These are phyloP conservation scores for Elanoides forficatus DNA, from an alignment of 2,113 vertebrate species.

Conservation along the genomic window DNA sequence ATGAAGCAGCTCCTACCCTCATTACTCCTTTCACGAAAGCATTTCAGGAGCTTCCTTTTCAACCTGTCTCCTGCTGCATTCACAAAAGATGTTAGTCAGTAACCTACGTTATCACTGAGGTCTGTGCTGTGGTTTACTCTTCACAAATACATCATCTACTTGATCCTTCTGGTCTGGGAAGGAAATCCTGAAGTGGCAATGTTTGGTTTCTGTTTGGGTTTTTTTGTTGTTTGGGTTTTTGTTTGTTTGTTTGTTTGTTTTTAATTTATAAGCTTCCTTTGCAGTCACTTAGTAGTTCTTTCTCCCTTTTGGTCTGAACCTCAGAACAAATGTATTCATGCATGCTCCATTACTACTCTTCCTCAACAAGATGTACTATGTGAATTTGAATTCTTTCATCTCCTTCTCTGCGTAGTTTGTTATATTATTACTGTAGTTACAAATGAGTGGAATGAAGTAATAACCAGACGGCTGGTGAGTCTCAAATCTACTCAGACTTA, in stretches of 20 bases:
- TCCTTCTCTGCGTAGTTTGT: background rate
- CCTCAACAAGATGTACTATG: background rate
- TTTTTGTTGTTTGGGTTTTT: too few relatives aligned
- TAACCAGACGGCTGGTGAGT: background rate
- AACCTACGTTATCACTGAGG: background rate
- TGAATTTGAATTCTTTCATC: background rate
- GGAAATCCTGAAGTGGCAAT: background rate
- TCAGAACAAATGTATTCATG: background rate
- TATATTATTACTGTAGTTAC: background rate
- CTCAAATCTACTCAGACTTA: background rate
- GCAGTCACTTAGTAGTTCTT: background rate
- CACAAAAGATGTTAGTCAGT: background rate
- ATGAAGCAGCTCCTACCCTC: background rate
- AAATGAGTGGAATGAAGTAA: background rate
- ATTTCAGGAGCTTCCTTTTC: background rate
- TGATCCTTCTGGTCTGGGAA: background rate
- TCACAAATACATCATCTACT: background rate
- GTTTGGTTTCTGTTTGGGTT: background rate
- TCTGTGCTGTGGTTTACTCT: background rate
- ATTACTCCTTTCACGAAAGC: background rate
- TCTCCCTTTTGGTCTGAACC: background rate
- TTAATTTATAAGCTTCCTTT: background rate
- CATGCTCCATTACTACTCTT: background rate
- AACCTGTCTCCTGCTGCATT: background rate
- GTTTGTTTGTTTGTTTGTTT: background rate